Conservation (phyloP, 2,797 vertebrate species). For the Spea hammondii region DNA sequence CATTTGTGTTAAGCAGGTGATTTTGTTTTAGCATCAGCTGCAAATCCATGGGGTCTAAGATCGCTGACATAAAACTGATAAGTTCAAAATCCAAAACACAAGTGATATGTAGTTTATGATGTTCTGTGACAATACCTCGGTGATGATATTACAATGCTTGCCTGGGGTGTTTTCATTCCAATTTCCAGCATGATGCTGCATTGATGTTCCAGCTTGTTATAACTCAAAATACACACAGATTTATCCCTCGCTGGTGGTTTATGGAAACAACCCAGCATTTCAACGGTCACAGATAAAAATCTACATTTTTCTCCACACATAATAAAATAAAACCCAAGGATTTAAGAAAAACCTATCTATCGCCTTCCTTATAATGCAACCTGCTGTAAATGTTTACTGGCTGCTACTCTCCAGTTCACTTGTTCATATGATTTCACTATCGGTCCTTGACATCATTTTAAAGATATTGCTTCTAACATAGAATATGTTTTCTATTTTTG, state of each 20-base stretch:
- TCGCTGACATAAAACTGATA: constrained; percentile 58
- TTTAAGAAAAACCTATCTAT: constrained; percentile 34
- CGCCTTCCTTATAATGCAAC: constrained; percentile 3
- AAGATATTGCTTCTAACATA: background rate
- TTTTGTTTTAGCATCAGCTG: constrained; percentile 56
- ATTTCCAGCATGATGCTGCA: constrained; percentile 45
- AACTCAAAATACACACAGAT: constrained; percentile 34
- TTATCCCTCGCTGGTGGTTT: constrained; percentile 36
- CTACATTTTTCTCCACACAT: constrained; percentile 50
- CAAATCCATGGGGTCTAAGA: constrained; percentile 53
- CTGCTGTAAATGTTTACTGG: constrained; percentile 23
- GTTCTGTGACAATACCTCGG: constrained; percentile 36
- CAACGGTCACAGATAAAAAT: constrained; percentile 46
- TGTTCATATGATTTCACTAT: background rate
- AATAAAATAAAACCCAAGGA: constrained; percentile 43
- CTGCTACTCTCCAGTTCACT: background rate
- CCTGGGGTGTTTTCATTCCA: constrained; percentile 40
- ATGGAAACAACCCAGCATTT: constrained; percentile 50
- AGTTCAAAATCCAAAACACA: constrained; percentile 56
- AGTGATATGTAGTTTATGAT: constrained; percentile 45
- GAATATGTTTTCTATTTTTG: background rate
- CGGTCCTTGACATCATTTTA: constrained; percentile 1
- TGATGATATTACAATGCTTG: constrained; percentile 27
- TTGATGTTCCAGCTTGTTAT: constrained; percentile 50
- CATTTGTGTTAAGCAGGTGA: constrained; percentile 55